Evolutionary conservation across 2,888 invertebrate genomes (phyloP).

Genomic region (Drosophila affinis): DNA sequence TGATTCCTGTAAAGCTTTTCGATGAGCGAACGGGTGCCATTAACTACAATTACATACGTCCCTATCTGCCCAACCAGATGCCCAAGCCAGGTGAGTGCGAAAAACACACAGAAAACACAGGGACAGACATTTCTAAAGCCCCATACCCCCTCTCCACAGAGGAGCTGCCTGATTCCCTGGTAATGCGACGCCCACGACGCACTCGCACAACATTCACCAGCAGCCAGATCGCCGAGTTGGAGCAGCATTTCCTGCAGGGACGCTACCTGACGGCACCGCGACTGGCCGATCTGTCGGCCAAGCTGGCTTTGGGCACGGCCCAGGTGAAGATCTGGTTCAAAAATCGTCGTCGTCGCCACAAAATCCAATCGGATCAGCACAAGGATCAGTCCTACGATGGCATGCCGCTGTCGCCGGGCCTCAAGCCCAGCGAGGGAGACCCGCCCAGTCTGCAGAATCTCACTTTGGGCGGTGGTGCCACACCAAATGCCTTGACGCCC

Average conservation of each 20-base stretch:
- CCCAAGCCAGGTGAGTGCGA: slow-evolving; percentile 64
- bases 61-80: slow-evolving; percentile 70
- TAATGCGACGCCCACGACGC: slow-evolving; percentile 76
- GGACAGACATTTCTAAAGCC: neutral
- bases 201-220: slow-evolving; percentile 78
- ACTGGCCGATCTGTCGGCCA: slow-evolving; percentile 71
- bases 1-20: slow-evolving; percentile 58
- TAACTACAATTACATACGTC: slow-evolving; percentile 75
- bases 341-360: slow-evolving; percentile 78
- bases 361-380: slow-evolving; percentile 70
- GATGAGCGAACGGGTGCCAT: slow-evolving; percentile 73
- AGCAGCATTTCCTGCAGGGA: slow-evolving; percentile 74
- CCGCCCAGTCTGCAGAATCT: slow-evolving; percentile 67
- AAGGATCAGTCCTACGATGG: slow-evolving; percentile 68
- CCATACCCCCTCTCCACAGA: slow-evolving; percentile 43
- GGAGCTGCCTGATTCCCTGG: slow-evolving; percentile 69
- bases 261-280: slow-evolving; percentile 72
- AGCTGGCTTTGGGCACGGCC: slow-evolving; percentile 67
- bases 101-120: neutral
- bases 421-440: slow-evolving; percentile 51
- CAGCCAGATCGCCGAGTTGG: slow-evolving; percentile 73
- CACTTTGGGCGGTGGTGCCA: slow-evolving; percentile 53
- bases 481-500: slow-evolving; percentile 64
- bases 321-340: slow-evolving; percentile 81
- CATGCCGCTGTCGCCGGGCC: slow-evolving; percentile 68